These are phyloP conservation scores for Pristionchus japonicus DNA, from an alignment of 2,888 invertebrate species.

Conservation along the genomic window DNA sequence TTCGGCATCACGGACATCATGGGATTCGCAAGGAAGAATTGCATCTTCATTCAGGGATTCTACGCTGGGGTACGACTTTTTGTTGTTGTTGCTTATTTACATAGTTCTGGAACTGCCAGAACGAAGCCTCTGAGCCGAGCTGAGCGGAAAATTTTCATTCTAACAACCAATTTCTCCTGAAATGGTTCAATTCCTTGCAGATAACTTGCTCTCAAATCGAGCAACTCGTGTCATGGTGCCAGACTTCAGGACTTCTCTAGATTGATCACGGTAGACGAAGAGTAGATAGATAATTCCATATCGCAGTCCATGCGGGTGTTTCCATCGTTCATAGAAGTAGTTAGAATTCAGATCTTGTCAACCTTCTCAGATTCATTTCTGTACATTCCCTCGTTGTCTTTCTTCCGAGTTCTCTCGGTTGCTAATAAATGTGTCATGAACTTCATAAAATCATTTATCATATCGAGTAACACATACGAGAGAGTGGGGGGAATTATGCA, in stretches of 20 bases:
- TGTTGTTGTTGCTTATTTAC: too few relatives aligned
- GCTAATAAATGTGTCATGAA: conserved; percentile 17
- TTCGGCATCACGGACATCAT: conserved; percentile 23
- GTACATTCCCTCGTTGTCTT: background rate
- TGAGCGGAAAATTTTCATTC: too few relatives aligned
- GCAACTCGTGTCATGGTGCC: background rate
- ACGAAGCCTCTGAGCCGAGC: too few relatives aligned
- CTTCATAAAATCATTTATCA: conserved; percentile 9
- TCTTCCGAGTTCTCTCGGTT: background rate
- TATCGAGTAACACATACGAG: background rate
- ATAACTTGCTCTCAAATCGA: conserved; percentile 22
- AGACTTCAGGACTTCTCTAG: conserved; percentile 14
- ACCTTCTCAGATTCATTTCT: background rate
- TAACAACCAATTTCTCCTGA: background rate
- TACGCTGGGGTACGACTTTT: conserved; percentile 4
- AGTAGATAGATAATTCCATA: background rate
- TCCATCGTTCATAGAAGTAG: background rate
- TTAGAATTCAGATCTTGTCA: background rate
- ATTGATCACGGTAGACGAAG: background rate
- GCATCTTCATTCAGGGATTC: conserved; percentile 22
- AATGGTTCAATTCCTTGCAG: conserved; percentile 5
- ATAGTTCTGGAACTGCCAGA: too few relatives aligned
- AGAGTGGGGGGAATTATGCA: conserved; percentile 22
- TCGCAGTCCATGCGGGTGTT: background rate
- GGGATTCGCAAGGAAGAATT: conserved; percentile 4